Base-by-base conservation (phyloP, 2,888 invertebrate species). In the Rhimphoctona megacephalus region DNA sequence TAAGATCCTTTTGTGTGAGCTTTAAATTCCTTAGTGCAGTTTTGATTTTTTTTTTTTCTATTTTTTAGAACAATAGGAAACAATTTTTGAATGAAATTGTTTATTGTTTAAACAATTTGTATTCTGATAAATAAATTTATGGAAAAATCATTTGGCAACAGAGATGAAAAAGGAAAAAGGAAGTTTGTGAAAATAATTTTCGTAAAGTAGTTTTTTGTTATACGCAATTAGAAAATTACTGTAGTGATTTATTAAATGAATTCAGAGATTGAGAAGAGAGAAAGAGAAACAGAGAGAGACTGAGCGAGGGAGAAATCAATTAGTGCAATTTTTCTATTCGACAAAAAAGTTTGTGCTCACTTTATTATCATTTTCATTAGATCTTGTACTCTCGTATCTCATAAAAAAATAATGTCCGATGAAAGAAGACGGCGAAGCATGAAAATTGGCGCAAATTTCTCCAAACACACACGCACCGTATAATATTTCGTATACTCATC, bases 401-500 rank as follows among this genome's bases (percentile, higher is more conserved):
- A 83, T 85, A 73, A 85, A 72, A 87, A 87, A 73, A 85, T 72
- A 88, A 87, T 86, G 84, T 72, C 83, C 81, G 89, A 88, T 88
- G 88, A 86, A 86, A 83, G 84, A 83, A 81, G 84, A 88, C 86
- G 81, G 83, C 87, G 87, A 84, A 89, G 79, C 89, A 89, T 89
- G 88, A 89, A 89, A 89, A 89, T 89, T 88, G 88, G 88, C 87
- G 85, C 89, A 87, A 89, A 76, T 89, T 88, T 89, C 89, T 88
- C 88, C 82, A 87, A 30, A 30, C 67, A 79, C 77, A 76, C 70
- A 43, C 52, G 81, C 49, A 78, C 64, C 14, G 30, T 30, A 73
- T 54, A 11, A 54, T 54, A 61, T 61, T 61, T 61, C 61, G 61
- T 61, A n/a, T n/a, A 61, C 61, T 17, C 30, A 61, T 61, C 61